phyloP scores from a whole-genome alignment of 2,888 invertebrate species.

The Sceliomorpha sp. region DNA sequence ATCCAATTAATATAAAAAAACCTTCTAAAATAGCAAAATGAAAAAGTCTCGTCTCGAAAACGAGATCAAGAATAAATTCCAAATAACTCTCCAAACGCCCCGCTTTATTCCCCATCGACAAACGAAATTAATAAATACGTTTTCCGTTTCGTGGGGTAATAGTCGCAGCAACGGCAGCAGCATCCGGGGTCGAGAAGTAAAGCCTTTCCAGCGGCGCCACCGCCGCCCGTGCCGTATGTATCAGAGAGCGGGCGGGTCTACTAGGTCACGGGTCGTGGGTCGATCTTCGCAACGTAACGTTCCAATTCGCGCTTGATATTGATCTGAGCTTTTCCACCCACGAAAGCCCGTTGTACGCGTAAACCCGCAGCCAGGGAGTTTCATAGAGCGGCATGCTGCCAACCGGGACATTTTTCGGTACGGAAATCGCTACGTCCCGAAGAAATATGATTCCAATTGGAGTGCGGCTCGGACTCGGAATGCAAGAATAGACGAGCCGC shows the following conservation, averaged over 20 bases:
- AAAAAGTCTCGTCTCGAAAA: too few relatives aligned
- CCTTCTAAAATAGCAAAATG: too few relatives aligned
- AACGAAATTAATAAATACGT: too few relatives aligned
- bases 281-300: slow-evolving; percentile 75
- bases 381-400: slow-evolving; percentile 42
- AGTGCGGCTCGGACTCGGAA: slow-evolving; percentile 30
- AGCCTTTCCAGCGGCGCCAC: slow-evolving; percentile 45
- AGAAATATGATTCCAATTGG: slow-evolving; percentile 40
- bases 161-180: too few relatives aligned
- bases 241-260: slow-evolving; percentile 74
- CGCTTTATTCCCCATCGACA: too few relatives aligned
- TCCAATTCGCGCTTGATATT: slow-evolving; percentile 76
- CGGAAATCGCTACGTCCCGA: slow-evolving; percentile 34
- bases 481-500: slow-evolving; percentile 33
- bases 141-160: too few relatives aligned
- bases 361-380: slow-evolving; percentile 49
- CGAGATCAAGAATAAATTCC: too few relatives aligned
- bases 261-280: slow-evolving; percentile 79
- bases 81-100: too few relatives aligned
- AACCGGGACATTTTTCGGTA: slow-evolving; percentile 51
- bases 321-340: slow-evolving; percentile 73
- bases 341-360: slow-evolving; percentile 53
- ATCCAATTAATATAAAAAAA: too few relatives aligned
- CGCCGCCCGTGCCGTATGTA: slow-evolving; percentile 45
- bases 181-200: slow-evolving; percentile 21